These are phyloP conservation scores for Grammomys dolichurus DNA, from an alignment of 2,113 vertebrate species.

Conservation along the genomic window DNA sequence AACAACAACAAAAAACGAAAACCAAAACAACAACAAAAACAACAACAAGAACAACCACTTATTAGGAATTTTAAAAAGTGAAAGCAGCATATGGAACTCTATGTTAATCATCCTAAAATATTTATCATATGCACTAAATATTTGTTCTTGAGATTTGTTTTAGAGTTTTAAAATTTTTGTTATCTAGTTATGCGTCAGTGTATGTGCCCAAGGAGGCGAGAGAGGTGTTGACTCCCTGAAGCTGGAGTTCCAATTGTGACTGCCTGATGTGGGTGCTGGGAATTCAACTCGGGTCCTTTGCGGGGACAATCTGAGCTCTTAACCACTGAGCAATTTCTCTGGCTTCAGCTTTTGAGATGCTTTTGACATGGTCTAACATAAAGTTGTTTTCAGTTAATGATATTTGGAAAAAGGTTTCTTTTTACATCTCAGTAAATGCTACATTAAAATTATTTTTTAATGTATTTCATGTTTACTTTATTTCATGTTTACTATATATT, in stretches of 20 bases:
- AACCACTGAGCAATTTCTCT: neutral
- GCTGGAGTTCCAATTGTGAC: neutral
- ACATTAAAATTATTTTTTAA: constrained; percentile 26
- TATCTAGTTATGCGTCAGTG: neutral
- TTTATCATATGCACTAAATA: neutral
- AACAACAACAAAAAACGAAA: too few species aligned
- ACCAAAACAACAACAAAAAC: too few species aligned
- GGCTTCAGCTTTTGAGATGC: neutral
- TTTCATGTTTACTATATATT: neutral
- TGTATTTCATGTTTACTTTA: neutral
- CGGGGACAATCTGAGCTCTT: neutral
- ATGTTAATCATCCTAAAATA: neutral
- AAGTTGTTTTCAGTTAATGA: constrained; percentile 13
- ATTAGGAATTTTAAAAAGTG: neutral
- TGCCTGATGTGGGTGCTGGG: neutral
- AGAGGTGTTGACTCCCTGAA: neutral
- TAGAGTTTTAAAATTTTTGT: neutral
- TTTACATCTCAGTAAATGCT: neutral
- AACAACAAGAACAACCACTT: neutral
- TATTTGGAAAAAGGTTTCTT: constrained; percentile 7
- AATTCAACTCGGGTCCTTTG: neutral
- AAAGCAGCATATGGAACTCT: neutral
- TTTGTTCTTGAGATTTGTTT: neutral
- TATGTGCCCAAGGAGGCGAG: neutral
- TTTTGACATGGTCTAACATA: neutral